Evolutionary conservation across 1,140 invertebrate genomes (phyloP).

Genomic region (Calephelis nemesis): DNA sequence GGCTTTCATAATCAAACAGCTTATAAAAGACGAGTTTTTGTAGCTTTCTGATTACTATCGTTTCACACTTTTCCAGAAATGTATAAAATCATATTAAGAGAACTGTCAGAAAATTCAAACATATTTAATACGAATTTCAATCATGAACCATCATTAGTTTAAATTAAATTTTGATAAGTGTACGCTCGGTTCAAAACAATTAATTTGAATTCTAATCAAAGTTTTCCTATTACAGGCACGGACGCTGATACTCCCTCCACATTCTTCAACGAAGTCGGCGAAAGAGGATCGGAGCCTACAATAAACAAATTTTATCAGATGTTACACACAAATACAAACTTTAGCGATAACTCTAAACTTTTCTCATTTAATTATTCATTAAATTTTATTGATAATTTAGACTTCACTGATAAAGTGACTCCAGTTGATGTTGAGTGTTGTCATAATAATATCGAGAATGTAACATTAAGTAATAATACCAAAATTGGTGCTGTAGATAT

Average conservation of each 20-base stretch:
- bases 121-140: background rate
- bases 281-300: constrained; percentile 48
- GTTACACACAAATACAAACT: constrained; percentile 48
- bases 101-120: too few species aligned
- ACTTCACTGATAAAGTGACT: constrained; percentile 21
- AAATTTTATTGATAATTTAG: constrained; percentile 29
- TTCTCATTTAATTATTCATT: constrained; percentile 42
- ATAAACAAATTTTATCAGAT: constrained; percentile 68
- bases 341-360: constrained; percentile 9
- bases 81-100: too few species aligned
- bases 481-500: constrained; percentile 37
- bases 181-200: background rate
- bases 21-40: too few species aligned
- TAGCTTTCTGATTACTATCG: too few species aligned
- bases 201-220: constrained; percentile 1
- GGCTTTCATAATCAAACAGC: too few species aligned
- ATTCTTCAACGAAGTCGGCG: constrained; percentile 40
- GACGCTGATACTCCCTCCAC: constrained; percentile 55
- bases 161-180: too few species aligned
- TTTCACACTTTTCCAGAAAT: too few species aligned
- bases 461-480: constrained; percentile 1
- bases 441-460: constrained; percentile 27
- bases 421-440: constrained; percentile 39
- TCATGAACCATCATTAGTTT: background rate
- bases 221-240: constrained; percentile 42